Percentiles rank a stretch among this genome's conserved stretches.
These are phyloP conservation scores for Pachliopta kotzebuea DNA, from an alignment of 2,888 invertebrate genomes.

Conservation along the genomic window DNA sequence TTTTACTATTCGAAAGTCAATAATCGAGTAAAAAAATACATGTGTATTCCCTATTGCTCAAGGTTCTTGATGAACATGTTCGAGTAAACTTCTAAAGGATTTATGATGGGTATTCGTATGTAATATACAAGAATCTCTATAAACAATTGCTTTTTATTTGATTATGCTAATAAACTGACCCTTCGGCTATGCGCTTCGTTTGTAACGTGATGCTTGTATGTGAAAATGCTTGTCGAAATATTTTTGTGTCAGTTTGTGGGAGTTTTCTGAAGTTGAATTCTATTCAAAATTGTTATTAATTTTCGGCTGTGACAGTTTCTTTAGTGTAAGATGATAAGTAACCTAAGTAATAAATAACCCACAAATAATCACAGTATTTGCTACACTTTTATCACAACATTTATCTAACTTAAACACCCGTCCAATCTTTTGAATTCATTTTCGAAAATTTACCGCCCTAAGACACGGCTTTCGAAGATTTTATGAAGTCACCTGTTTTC, in stretches of 20 bases:
- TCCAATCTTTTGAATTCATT: conserved; percentile 46
- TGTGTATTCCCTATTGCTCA: neutral
- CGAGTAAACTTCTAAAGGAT: neutral
- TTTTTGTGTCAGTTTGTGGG: conserved; percentile 37
- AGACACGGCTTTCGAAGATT: conserved; percentile 4
- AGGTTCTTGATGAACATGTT: neutral
- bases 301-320: conserved; percentile 73
- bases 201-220: neutral
- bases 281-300: conserved; percentile 58
- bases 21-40: no score
- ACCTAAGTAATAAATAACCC: conserved; percentile 31
- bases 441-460: conserved; percentile 27
- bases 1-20: neutral
- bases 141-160: neutral
- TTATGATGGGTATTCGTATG: neutral
- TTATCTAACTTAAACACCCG: conserved; percentile 52
- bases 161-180: conserved; percentile 26
- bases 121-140: neutral
- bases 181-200: conserved; percentile 29
- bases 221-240: conserved; percentile 30
- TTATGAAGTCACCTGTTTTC: no score
- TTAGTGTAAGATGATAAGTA: conserved; percentile 49
- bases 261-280: conserved; percentile 18
- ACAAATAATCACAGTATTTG: conserved; percentile 43
- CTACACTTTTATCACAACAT: conserved; percentile 42